Conservation (phyloP, 2,113 vertebrate species). For the Bombycilla garrulus region DNA sequence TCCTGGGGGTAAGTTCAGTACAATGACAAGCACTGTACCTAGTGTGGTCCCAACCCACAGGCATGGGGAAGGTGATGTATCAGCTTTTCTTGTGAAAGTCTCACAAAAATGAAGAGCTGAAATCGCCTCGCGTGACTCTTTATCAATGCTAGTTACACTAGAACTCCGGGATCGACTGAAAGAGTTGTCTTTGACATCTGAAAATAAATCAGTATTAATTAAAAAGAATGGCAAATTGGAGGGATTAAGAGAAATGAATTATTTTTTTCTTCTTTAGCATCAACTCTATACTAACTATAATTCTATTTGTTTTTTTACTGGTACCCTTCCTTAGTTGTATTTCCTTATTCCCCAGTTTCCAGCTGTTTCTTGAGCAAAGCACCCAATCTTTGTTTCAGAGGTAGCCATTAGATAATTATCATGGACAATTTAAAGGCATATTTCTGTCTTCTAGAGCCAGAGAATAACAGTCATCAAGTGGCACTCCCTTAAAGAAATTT, state of each 20-base stretch:
- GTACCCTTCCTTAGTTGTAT: not conserved
- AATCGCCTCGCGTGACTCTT: slow-evolving; percentile 91
- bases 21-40: slow-evolving; percentile 89
- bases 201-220: slow-evolving; percentile 62
- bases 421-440: not conserved
- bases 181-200: slow-evolving; percentile 97
- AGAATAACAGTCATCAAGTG: not conserved
- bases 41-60: slow-evolving; percentile 93
- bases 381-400: not conserved
- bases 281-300: not conserved
- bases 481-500: not conserved
- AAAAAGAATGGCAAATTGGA: not conserved
- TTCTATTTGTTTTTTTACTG: not conserved
- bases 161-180: slow-evolving; percentile 98
- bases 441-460: not conserved
- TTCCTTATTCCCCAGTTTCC: not conserved
- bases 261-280: not conserved
- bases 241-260: not conserved
- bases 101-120: slow-evolving; percentile 93
- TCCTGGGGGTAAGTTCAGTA: slow-evolving; percentile 87
- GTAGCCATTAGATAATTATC: not conserved
- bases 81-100: slow-evolving; percentile 88
- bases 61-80: slow-evolving; percentile 83
- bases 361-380: not conserved
- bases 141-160: slow-evolving; percentile 98